Evolutionary conservation across 64 coral and sea anemone genomes (phyloP).

Genomic region (Porites lutea): DNA sequence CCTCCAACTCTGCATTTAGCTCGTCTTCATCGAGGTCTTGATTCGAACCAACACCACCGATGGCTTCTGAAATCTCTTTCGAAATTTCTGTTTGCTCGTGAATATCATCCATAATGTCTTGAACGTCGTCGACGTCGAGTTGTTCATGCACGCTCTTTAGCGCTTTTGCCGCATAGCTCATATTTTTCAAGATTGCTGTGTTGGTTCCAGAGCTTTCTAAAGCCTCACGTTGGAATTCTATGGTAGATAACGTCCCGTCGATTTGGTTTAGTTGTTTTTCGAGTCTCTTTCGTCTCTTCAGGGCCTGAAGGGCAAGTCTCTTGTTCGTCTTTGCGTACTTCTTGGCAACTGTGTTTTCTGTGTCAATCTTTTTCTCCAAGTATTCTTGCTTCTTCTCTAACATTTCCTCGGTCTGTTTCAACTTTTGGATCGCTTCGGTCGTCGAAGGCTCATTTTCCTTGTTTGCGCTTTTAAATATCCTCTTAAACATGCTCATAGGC

Average conservation of each 20-base stretch:
- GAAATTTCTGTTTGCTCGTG: constrained; percentile 89
- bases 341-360: constrained; percentile 62
- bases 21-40: constrained; percentile 75
- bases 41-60: constrained; percentile 71
- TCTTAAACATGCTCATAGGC: constrained; percentile 1
- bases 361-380: constrained; percentile 90
- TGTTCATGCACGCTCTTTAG: constrained; percentile 78
- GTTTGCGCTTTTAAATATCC: constrained; percentile 30
- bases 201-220: constrained; percentile 92
- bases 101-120: constrained; percentile 92
- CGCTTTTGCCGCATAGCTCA: constrained; percentile 81
- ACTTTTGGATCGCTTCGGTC: constrained; percentile 74
- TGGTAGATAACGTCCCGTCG: constrained; percentile 92
- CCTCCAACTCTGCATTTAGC: constrained; percentile 73
- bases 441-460: constrained; percentile 76
- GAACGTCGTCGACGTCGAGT: constrained; percentile 79
- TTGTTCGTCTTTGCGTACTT: constrained; percentile 84
- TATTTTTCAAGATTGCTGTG: constrained; percentile 92
- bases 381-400: constrained; percentile 83
- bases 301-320: constrained; percentile 73
- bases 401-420: constrained; percentile 89
- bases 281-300: constrained; percentile 90
- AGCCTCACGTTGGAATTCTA: constrained; percentile 93
- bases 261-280: constrained; percentile 91
- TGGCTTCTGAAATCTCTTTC: constrained; percentile 86